phyloP scores from a whole-genome alignment of 2,797 vertebrate genomes.

The Lacerta bilineata region DNA sequence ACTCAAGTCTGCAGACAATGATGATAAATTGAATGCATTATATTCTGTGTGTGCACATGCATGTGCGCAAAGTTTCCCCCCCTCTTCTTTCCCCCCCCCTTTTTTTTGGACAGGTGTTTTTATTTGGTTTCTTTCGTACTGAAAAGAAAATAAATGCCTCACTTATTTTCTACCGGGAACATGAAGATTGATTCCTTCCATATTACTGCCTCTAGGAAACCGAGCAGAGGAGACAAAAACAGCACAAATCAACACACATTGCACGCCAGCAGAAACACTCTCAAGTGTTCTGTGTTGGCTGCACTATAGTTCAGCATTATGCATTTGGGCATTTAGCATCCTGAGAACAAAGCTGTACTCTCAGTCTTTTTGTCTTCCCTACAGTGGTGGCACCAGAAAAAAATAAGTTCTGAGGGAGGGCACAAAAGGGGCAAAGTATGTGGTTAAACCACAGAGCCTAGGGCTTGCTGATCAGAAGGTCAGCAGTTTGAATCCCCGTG shows the following conservation, averaged over 20 bases:
- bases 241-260: background rate
- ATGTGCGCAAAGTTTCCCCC: too few relatives aligned
- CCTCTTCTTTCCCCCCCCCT: too few relatives aligned
- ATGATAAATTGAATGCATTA: conserved; percentile 55
- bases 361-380: too few relatives aligned
- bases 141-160: background rate
- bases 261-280: conserved; percentile 5
- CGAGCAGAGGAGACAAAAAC: conserved; percentile 10
- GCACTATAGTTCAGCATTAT: background rate
- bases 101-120: conserved; percentile 63
- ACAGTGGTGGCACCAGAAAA: too few relatives aligned
- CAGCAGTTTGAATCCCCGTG: too few relatives aligned
- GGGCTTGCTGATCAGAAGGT: too few relatives aligned
- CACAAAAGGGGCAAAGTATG: too few relatives aligned
- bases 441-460: too few relatives aligned
- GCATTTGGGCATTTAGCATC: background rate
- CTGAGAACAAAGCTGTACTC: too few relatives aligned
- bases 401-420: too few relatives aligned
- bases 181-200: conserved; percentile 17
- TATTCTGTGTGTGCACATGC: background rate
- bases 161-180: background rate
- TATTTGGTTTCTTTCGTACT: conserved; percentile 30
- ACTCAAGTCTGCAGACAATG: conserved; percentile 49
- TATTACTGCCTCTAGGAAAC: conserved; percentile 17
- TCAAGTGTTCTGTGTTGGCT: background rate